phyloP scores from a whole-genome alignment of 1,140 invertebrate species.

The Oedothorax gibbosus region DNA sequence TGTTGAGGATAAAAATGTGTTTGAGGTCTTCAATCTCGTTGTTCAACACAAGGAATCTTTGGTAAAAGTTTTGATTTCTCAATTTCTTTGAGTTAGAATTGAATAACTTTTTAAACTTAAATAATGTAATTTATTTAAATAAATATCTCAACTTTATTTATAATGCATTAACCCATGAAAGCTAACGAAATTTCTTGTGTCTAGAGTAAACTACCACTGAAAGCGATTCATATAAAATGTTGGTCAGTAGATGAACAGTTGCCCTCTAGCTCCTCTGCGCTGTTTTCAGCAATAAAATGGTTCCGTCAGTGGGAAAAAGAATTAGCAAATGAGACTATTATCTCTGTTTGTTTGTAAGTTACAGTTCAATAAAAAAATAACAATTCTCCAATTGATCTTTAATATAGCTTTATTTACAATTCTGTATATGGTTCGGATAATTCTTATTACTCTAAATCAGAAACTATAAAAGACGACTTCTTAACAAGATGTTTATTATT shows the following conservation, averaged over 20 bases:
- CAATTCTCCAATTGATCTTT: too few species aligned
- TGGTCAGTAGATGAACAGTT: conserved; percentile 14
- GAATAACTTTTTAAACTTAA: too few species aligned
- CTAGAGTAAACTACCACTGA: not conserved
- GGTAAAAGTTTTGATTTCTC: not conserved
- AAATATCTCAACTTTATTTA: not conserved
- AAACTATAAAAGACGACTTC: too few species aligned
- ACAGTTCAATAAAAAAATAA: too few species aligned
- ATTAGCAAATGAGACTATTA: not conserved
- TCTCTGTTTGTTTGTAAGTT: conserved; percentile 45
- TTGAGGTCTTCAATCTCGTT: not conserved
- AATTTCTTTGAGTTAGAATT: not conserved
- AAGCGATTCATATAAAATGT: not conserved
- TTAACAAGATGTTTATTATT: too few species aligned
- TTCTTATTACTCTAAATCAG: too few species aligned
- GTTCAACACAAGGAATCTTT: not conserved
- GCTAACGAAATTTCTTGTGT: too few species aligned
- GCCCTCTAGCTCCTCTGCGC: not conserved
- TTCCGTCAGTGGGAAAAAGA: not conserved
- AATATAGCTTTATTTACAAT: too few species aligned
- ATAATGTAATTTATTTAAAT: not conserved
- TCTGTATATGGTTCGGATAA: too few species aligned
- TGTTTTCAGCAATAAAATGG: not conserved
- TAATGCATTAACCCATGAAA: too few species aligned
- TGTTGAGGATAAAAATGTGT: not conserved